Percentiles rank a stretch among this genome's conserved stretches.
Conservation (phyloP, 2,113 vertebrate species). For the Urocolius indicus region DNA sequence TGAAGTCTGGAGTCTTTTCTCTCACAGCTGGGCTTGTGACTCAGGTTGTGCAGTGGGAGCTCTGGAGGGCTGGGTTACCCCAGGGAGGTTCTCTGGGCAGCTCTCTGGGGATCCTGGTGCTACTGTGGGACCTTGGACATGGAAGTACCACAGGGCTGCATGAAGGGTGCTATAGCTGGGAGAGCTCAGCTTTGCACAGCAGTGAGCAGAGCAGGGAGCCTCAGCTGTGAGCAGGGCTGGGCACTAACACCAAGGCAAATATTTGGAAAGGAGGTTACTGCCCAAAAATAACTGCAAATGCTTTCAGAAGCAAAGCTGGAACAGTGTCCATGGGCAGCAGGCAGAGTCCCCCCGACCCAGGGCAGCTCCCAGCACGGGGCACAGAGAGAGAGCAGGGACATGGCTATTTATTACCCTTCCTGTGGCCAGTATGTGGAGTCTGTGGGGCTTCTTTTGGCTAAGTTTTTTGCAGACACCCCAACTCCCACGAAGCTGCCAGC, state of each 20-base stretch:
- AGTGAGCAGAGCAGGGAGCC: not conserved
- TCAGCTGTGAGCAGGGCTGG: not conserved
- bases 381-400: not conserved
- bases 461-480: not conserved
- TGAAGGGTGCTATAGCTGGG: not conserved
- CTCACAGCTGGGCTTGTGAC: not conserved
- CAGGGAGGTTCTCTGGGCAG: not conserved
- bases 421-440: fast-evolving
- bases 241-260: not conserved
- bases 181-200: not conserved
- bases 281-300: not conserved
- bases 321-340: not conserved
- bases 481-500: not conserved
- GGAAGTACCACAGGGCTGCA: fast-evolving
- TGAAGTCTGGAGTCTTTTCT: not conserved
- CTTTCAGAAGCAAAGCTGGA: constrained; percentile 8
- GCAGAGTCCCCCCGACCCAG: not conserved
- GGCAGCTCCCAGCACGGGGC: not conserved
- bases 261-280: not conserved
- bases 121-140: not conserved
- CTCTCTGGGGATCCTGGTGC: not conserved
- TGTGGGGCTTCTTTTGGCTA: not conserved
- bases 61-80: not conserved
- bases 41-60: fast-evolving
- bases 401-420: not conserved